These are phyloP conservation scores for Pollimyrus isidori DNA, from an alignment of 2,113 vertebrate species.

Conservation along the genomic window DNA sequence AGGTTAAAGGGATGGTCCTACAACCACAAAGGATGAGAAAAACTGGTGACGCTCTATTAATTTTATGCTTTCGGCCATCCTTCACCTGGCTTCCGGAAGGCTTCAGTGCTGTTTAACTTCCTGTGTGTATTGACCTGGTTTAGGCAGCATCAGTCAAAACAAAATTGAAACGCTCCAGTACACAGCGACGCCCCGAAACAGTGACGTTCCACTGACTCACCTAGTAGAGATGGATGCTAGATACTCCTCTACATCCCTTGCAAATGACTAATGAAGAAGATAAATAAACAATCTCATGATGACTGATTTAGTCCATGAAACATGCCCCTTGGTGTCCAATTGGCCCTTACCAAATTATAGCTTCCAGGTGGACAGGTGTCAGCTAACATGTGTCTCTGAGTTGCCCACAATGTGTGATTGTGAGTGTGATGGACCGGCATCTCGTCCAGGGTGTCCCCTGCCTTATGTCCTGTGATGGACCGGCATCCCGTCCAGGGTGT, in stretches of 20 bases:
- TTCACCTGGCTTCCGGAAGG: not conserved
- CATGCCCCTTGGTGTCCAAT: not conserved
- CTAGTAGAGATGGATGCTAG: not conserved
- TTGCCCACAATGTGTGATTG: not conserved
- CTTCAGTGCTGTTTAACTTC: not conserved
- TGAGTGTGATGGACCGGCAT: not conserved
- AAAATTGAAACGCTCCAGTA: not conserved
- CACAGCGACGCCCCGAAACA: not conserved
- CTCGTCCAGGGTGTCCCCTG: not conserved
- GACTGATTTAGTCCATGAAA: not conserved
- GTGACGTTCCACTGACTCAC: not conserved
- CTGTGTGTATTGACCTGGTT: not conserved
- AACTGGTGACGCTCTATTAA: not conserved
- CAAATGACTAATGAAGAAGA: not conserved
- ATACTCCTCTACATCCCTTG: not conserved
- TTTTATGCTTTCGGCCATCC: not conserved
- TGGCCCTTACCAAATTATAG: not conserved
- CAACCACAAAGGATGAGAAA: not conserved
- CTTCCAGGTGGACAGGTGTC: not conserved
- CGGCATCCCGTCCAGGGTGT: not conserved
- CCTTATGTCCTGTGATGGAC: not conserved
- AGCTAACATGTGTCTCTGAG: not conserved
- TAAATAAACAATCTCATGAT: not conserved
- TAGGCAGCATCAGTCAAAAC: not conserved
- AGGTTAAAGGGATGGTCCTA: not conserved